phyloP scores from a whole-genome alignment of 1,140 invertebrate genomes.

The Hycleus cichorii region DNA sequence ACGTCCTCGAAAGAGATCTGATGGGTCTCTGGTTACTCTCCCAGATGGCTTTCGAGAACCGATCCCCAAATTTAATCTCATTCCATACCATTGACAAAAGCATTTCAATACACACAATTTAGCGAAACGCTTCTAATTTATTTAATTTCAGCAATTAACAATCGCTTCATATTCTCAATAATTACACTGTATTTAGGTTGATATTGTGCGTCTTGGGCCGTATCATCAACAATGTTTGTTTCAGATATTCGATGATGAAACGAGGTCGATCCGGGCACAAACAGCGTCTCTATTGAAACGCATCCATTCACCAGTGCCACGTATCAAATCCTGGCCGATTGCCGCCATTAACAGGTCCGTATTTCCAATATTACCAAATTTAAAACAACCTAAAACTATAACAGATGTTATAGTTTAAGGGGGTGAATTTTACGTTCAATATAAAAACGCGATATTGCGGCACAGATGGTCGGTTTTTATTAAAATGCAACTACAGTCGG shows the following conservation, averaged over 20 bases:
- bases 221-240: slow-evolving; percentile 15
- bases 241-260: slow-evolving; percentile 73
- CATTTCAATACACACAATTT: not conserved
- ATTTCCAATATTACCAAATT: not conserved
- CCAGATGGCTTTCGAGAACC: too few species aligned
- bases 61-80: not conserved
- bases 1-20: too few species aligned
- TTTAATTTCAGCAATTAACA: not conserved
- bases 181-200: not conserved
- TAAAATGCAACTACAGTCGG: not conserved
- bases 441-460: too few species aligned
- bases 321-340: slow-evolving; percentile 27
- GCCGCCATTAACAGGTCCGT: slow-evolving; percentile 12
- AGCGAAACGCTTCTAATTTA: not conserved
- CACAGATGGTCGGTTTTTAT: not conserved
- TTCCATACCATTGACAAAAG: not conserved
- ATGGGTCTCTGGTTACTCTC: too few species aligned
- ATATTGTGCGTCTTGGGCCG: not conserved
- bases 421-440: not conserved
- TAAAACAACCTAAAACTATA: not conserved
- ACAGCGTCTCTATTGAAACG: slow-evolving; percentile 64
- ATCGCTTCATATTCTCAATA: not conserved
- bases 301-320: slow-evolving; percentile 63
- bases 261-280: slow-evolving; percentile 65
- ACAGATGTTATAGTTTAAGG: not conserved